Percentiles rank a stretch among this genome's conserved stretches.
Evolutionary conservation across 2,888 invertebrate genomes (phyloP).

Genomic region (Tiliacea citrago): DNA sequence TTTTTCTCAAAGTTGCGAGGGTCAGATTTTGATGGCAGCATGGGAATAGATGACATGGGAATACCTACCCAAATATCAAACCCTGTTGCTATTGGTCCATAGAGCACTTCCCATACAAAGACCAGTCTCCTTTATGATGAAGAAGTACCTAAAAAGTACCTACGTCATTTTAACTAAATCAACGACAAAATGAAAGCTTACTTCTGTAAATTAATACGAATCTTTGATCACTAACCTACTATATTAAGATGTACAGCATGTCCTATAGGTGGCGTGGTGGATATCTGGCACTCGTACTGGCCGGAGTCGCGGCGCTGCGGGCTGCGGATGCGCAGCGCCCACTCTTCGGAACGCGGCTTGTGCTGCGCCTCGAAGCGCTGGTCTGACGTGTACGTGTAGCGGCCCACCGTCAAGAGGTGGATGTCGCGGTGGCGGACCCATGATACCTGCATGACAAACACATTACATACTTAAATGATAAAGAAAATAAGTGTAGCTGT

Average conservation of each 20-base stretch:
- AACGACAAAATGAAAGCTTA: background rate
- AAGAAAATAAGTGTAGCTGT: no score
- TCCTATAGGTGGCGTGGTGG: slow-evolving; percentile 96
- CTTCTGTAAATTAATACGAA: background rate
- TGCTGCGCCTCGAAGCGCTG: slow-evolving; percentile 95
- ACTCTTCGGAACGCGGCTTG: slow-evolving; percentile 96
- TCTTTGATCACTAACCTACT: slow-evolving; percentile 92
- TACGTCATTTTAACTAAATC: background rate
- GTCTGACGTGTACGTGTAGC: slow-evolving; percentile 96
- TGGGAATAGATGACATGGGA: no score
- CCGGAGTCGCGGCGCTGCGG: slow-evolving; percentile 96
- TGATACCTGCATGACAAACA: slow-evolving; percentile 92
- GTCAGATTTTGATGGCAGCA: no score
- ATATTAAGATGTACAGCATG: slow-evolving; percentile 95
- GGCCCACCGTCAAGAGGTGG: slow-evolving; percentile 96
- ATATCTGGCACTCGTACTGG: slow-evolving; percentile 97
- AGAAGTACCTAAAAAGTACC: background rate
- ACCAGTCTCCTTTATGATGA: background rate
- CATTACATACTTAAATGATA: background rate
- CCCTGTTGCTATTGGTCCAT: no score
- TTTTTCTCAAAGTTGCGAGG: no score
- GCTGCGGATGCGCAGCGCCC: slow-evolving; percentile 93
- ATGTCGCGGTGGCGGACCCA: slow-evolving; percentile 98
- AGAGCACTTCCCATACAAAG: no score
- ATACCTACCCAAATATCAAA: no score